phyloP scores from a whole-genome alignment of 2,797 vertebrate species.

The Hemitrygon akajei region DNA sequence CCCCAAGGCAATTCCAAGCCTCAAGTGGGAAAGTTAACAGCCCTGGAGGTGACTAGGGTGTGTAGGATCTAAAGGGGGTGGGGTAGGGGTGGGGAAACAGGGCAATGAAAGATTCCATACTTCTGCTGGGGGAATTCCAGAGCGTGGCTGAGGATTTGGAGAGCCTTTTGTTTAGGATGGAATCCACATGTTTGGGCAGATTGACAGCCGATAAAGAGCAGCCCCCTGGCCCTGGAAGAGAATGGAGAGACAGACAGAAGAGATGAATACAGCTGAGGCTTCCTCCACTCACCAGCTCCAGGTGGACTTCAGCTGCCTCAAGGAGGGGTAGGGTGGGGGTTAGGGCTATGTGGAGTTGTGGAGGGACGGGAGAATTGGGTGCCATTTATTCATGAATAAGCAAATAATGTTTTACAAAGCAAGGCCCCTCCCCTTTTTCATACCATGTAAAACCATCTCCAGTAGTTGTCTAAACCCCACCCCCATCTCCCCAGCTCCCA shows the following conservation, averaged over 20 bases:
- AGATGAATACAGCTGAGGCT: constrained; percentile 48
- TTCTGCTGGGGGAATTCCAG: constrained; percentile 98
- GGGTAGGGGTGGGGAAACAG: background rate
- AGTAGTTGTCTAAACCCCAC: no score
- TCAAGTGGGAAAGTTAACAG: constrained; percentile 26
- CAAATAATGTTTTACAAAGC: background rate
- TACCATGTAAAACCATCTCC: background rate
- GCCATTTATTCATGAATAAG: background rate
- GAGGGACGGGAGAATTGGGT: background rate
- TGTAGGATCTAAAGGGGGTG: constrained; percentile 40
- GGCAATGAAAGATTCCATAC: constrained; percentile 67
- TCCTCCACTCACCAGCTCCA: background rate
- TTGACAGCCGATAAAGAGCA: constrained; percentile 97
- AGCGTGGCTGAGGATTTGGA: constrained; percentile 99
- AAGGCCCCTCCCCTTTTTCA: background rate
- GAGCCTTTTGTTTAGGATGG: constrained; percentile 97
- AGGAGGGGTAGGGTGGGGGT: background rate
- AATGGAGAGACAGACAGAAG: constrained; percentile 45
- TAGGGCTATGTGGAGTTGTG: background rate
- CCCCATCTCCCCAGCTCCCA: background rate
- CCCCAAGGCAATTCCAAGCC: background rate
- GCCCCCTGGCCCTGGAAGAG: constrained; percentile 86
- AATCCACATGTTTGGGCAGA: constrained; percentile 98
- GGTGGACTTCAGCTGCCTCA: background rate
- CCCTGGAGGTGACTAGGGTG: constrained; percentile 6